Conservation (phyloP, 2,888 invertebrate genomes). For the Drosophila mayaguana region DNA sequence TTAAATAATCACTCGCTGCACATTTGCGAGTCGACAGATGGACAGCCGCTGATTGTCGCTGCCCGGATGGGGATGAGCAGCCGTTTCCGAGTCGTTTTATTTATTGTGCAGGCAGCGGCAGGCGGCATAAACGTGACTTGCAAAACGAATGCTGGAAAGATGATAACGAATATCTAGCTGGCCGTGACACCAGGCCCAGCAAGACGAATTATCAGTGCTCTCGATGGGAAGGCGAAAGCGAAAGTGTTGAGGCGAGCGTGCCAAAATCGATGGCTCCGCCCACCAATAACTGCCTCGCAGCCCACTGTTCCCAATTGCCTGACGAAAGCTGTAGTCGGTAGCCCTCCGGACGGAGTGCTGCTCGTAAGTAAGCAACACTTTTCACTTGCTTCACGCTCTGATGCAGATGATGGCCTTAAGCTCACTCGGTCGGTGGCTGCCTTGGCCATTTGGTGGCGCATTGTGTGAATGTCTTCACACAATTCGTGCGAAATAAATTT, state of each 20-base stretch:
- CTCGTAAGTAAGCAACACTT: conserved; percentile 19
- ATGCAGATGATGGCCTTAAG: conserved; percentile 24
- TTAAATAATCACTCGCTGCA: conserved; percentile 15
- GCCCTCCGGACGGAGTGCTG: neutral
- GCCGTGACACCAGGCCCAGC: conserved; percentile 30
- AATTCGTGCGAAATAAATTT: conserved; percentile 74
- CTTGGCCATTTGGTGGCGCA: conserved; percentile 39
- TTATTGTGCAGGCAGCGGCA: conserved; percentile 55
- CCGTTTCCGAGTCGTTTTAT: conserved; percentile 41
- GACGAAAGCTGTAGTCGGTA: neutral
- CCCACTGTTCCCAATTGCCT: neutral
- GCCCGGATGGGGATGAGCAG: conserved; percentile 1
- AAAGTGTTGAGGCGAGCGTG: conserved; percentile 20
- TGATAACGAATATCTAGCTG: conserved; percentile 66
- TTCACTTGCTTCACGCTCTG: conserved; percentile 19
- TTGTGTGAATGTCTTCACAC: conserved; percentile 59
- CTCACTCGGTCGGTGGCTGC: conserved; percentile 3
- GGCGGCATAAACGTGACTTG: conserved; percentile 66
- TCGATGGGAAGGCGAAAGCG: neutral
- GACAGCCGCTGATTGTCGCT: conserved; percentile 4
- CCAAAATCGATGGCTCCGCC: neutral
- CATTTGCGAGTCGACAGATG: conserved; percentile 12
- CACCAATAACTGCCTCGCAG: neutral
- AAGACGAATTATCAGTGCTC: conserved; percentile 29
- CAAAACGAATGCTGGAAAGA: conserved; percentile 73